Conservation (phyloP, 2,888 invertebrate genomes). For the Pedicia rivosa region DNA sequence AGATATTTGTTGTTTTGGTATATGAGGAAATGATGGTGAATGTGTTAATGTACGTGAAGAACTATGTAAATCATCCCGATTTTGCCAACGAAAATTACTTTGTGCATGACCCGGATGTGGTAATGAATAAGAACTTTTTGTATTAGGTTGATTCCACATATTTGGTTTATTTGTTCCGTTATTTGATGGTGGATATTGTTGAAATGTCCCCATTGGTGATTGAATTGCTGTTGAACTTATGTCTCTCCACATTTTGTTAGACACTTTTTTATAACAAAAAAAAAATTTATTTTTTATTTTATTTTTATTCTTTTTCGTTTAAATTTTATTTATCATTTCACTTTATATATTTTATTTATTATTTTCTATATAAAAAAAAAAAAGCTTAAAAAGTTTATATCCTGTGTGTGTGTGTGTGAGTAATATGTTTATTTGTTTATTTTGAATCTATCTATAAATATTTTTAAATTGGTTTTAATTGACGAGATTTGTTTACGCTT, state of each 20-base stretch:
- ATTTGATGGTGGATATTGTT: constrained; percentile 7
- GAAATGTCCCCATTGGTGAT: constrained; percentile 6
- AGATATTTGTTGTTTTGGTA: constrained; percentile 12
- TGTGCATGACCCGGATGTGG: constrained; percentile 18
- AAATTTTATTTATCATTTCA: not conserved
- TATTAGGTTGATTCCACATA: constrained; percentile 2
- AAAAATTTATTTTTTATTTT: not conserved
- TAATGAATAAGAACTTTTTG: constrained; percentile 14
- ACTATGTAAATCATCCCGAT: constrained; percentile 12
- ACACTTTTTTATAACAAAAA: not conserved
- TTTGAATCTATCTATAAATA: too few species aligned
- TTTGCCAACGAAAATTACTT: constrained; percentile 16
- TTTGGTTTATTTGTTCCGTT: not conserved
- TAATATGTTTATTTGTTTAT: too few species aligned
- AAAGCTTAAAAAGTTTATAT: too few species aligned
- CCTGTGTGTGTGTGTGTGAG: too few species aligned
- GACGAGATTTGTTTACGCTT: too few species aligned
- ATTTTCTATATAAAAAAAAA: too few species aligned
- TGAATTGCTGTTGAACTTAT: constrained; percentile 9
- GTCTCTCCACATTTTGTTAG: constrained; percentile 8
- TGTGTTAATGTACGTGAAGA: constrained; percentile 11
- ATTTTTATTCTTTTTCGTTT: not conserved
- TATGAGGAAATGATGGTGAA: constrained; percentile 15
- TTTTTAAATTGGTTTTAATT: too few species aligned
- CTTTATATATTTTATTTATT: too few species aligned